phyloP scores from a whole-genome alignment of 1,140 invertebrate species.

The Episyrphus balteatus region DNA sequence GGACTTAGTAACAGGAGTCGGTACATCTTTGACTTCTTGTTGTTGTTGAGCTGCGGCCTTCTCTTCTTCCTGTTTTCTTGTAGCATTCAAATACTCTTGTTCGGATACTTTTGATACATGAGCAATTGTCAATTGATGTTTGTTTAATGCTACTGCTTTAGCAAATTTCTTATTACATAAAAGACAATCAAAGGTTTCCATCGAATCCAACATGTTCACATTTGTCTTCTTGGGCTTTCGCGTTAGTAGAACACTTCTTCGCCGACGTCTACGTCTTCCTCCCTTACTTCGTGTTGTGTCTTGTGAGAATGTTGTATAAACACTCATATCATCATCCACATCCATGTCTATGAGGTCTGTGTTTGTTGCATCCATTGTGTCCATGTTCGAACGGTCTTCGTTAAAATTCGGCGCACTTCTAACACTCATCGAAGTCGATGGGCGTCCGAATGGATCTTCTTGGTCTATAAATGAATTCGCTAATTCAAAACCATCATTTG shows the following conservation, averaged over 20 bases:
- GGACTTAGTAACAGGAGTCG: too few species aligned
- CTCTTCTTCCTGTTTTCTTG: neutral
- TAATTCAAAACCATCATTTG: conserved; percentile 29
- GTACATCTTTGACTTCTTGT: neutral
- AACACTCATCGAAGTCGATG: conserved; percentile 32
- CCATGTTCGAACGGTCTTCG: conserved; percentile 29
- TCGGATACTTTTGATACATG: conserved; percentile 43
- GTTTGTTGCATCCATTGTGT: conserved; percentile 27
- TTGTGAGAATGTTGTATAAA: conserved; percentile 33
- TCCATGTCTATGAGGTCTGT: conserved; percentile 36
- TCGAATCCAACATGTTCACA: conserved; percentile 8
- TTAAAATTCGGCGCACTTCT: conserved; percentile 31
- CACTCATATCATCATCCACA: conserved; percentile 32
- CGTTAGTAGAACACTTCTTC: conserved; percentile 23
- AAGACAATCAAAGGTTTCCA: conserved; percentile 25
- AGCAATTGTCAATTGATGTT: conserved; percentile 41
- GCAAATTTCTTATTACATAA: conserved; percentile 41
- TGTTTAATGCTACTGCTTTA: conserved; percentile 35
- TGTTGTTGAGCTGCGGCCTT: neutral
- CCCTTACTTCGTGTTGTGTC: conserved; percentile 20
- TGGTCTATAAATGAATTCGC: conserved; percentile 13
- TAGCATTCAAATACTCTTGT: conserved; percentile 36
- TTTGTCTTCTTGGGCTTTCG: conserved; percentile 22
- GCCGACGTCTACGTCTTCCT: conserved; percentile 13
- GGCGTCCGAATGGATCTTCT: conserved; percentile 15